Conservation (phyloP, 2,797 vertebrate species). For the Gambelia wislizenii region DNA sequence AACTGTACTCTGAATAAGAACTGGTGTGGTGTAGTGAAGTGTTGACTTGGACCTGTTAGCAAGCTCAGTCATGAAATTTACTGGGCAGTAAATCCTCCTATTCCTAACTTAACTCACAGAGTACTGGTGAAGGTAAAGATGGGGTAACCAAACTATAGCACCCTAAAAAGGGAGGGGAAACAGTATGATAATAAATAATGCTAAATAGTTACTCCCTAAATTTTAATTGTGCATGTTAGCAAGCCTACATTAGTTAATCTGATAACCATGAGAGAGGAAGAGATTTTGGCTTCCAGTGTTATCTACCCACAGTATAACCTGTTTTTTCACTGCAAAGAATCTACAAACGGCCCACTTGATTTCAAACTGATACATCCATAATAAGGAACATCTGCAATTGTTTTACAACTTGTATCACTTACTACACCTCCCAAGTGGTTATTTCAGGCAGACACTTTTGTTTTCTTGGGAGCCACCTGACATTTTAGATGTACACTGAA, state of each 20-base stretch:
- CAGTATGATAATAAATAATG: neutral
- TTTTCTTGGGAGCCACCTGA: neutral
- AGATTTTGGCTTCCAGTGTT: neutral
- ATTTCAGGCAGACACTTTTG: neutral
- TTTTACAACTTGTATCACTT: neutral
- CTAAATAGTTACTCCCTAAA: neutral
- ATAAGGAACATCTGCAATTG: neutral
- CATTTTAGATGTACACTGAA: neutral
- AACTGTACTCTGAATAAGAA: neutral
- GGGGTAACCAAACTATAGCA: neutral
- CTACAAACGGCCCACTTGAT: neutral
- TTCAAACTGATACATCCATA: neutral
- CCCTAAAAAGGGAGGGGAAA: neutral
- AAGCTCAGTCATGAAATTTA: neutral
- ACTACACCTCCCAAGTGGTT: neutral
- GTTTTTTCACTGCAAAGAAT: neutral
- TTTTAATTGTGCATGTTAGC: neutral
- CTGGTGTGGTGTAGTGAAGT: neutral
- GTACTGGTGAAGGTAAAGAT: neutral
- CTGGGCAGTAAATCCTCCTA: neutral
- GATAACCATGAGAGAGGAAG: neutral
- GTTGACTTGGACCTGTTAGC: neutral
- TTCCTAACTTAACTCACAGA: neutral
- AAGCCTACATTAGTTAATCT: neutral
- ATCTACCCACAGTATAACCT: neutral